Evolutionary conservation across 2,113 vertebrate species (phyloP).

Genomic region (Gnathonemus longibarbis): DNA sequence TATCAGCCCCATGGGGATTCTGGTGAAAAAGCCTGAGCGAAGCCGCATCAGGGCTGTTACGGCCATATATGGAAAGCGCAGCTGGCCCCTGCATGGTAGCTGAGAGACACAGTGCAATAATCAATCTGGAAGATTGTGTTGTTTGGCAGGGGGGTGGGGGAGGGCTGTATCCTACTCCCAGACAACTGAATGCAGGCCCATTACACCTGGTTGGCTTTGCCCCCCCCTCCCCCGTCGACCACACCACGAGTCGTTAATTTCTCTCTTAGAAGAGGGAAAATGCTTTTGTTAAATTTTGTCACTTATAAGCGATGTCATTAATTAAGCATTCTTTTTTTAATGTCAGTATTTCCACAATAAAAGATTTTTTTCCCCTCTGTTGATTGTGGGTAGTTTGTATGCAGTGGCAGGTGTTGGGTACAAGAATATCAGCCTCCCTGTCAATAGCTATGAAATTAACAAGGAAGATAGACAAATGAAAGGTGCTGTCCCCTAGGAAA

Average conservation of each 20-base stretch:
- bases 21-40: not conserved
- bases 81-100: not conserved
- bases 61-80: slow-evolving; percentile 28
- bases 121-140: slow-evolving; percentile 3
- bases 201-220: not conserved
- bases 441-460: not conserved
- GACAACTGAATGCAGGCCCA: not conserved
- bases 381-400: not conserved
- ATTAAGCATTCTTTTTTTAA: not conserved
- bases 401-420: not conserved
- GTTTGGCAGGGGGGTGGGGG: not conserved
- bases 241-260: not conserved
- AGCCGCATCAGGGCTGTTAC: not conserved
- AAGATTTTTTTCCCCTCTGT: not conserved
- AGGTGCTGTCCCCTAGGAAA: not conserved
- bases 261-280: not conserved
- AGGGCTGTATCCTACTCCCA: not conserved
- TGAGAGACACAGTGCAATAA: slow-evolving; percentile 11
- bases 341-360: not conserved
- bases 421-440: not conserved
- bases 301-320: not conserved
- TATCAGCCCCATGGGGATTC: slow-evolving; percentile 14
- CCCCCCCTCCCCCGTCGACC: not conserved
- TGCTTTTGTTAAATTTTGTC: not conserved
- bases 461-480: not conserved